These are phyloP conservation scores for Dolichopus griseipennis DNA, from an alignment of 2,888 invertebrate genomes.

Conservation along the genomic window DNA sequence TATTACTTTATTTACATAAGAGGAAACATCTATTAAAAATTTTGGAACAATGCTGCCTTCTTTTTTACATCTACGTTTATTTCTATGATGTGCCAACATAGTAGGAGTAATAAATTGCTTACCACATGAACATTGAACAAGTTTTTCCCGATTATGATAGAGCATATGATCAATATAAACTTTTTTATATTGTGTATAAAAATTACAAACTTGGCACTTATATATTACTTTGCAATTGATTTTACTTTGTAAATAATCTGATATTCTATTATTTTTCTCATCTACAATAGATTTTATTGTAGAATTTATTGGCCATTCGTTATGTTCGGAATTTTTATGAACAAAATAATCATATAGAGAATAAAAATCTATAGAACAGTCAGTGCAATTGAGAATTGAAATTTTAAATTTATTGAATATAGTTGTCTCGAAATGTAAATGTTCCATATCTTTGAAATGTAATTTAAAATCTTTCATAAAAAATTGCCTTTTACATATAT, in stretches of 20 bases:
- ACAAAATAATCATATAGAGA: background rate
- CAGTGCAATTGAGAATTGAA: background rate
- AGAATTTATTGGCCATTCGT: background rate
- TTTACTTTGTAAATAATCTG: background rate
- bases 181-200: background rate
- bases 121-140: background rate
- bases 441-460: background rate
- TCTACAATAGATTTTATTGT: background rate
- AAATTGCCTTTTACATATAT: background rate
- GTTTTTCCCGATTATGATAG: background rate
- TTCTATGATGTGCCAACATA: background rate
- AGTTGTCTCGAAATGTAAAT: background rate
- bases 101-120: background rate
- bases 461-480: background rate
- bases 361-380: background rate
- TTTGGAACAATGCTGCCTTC: background rate
- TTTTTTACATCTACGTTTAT: background rate
- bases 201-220: background rate
- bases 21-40: background rate
- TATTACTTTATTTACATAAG: no score
- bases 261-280: background rate
- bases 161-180: background rate
- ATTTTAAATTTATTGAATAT: background rate
- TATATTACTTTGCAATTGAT: background rate
- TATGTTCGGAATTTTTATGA: background rate